These are phyloP conservation scores for Pithys albifrons DNA, from an alignment of 2,113 vertebrate genomes.

Conservation along the genomic window DNA sequence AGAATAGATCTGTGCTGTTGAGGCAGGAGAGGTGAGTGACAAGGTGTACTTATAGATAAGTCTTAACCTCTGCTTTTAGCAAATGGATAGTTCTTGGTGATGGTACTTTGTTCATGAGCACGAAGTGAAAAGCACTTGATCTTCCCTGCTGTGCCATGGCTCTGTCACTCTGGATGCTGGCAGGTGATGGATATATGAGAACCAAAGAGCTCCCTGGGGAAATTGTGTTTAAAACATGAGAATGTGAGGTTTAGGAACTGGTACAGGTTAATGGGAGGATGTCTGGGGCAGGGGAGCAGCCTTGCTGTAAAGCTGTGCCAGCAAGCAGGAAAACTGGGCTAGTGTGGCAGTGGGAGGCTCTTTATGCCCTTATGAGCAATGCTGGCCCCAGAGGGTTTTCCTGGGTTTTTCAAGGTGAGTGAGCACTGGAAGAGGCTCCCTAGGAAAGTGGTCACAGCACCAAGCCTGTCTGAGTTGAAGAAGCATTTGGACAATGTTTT, in stretches of 20 bases:
- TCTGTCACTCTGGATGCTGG: neutral
- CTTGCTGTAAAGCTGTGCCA: neutral
- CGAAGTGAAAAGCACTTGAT: neutral
- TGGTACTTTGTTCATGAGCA: neutral
- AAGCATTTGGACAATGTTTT: too few relatives aligned
- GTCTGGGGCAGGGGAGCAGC: neutral
- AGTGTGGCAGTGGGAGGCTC: neutral
- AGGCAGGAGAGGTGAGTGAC: neutral
- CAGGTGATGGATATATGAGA: neutral
- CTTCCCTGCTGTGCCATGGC: neutral
- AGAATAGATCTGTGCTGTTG: neutral
- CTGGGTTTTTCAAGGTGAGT: neutral
- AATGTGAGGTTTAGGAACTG: neutral
- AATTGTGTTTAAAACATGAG: neutral
- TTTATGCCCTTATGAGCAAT: neutral
- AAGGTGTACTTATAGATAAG: neutral
- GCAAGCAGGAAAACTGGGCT: neutral
- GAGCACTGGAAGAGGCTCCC: too few relatives aligned
- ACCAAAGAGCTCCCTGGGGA: accelerated
- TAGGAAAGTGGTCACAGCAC: too few relatives aligned
- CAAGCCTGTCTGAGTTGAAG: too few relatives aligned
- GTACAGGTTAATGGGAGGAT: neutral
- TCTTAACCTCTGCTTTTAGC: neutral
- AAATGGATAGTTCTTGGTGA: neutral
- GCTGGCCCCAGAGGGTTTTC: neutral